Percentiles rank a stretch among this genome's conserved stretches.
phyloP scores from a whole-genome alignment of 2,888 invertebrate species.

The Tubulanus polymorphus region DNA sequence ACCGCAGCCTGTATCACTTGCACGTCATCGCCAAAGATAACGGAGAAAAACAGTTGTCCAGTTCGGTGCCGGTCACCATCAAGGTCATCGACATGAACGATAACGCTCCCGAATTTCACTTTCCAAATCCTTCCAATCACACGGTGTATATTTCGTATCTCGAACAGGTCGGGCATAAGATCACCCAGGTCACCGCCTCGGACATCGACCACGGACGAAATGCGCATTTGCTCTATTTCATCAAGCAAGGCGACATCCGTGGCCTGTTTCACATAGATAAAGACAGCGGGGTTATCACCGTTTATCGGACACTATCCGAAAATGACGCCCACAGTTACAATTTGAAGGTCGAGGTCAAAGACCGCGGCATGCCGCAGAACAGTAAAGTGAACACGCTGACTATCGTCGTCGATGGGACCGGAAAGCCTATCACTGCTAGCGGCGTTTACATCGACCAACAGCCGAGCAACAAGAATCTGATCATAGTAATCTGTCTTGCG shows the following conservation, averaged over 20 bases:
- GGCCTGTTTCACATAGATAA: slow-evolving; percentile 17
- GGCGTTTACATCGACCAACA: background rate
- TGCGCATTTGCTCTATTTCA: slow-evolving; percentile 14
- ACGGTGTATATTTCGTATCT: slow-evolving; percentile 22
- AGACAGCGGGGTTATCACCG: slow-evolving; percentile 18
- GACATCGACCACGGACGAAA: slow-evolving; percentile 22
- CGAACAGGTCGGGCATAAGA: slow-evolving; percentile 12
- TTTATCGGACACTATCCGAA: slow-evolving; percentile 4
- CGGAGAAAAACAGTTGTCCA: slow-evolving; percentile 20
- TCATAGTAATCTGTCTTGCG: background rate
- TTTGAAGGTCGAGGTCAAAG: background rate
- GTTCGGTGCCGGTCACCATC: slow-evolving; percentile 26
- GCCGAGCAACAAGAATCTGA: background rate
- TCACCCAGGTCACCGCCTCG: slow-evolving; percentile 15
- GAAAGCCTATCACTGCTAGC: background rate
- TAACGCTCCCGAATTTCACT: slow-evolving; percentile 24
- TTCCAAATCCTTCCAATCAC: slow-evolving; percentile 24
- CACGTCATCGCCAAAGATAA: slow-evolving; percentile 1
- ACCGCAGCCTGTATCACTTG: background rate
- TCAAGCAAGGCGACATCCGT: slow-evolving; percentile 15
- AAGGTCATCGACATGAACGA: slow-evolving; percentile 33
- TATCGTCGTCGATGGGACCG: background rate
- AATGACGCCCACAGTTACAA: background rate
- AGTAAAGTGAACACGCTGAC: background rate
- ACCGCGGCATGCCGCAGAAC: slow-evolving; percentile 2